Conservation (phyloP, 2,797 vertebrate genomes). For the Chrosomus eos region DNA sequence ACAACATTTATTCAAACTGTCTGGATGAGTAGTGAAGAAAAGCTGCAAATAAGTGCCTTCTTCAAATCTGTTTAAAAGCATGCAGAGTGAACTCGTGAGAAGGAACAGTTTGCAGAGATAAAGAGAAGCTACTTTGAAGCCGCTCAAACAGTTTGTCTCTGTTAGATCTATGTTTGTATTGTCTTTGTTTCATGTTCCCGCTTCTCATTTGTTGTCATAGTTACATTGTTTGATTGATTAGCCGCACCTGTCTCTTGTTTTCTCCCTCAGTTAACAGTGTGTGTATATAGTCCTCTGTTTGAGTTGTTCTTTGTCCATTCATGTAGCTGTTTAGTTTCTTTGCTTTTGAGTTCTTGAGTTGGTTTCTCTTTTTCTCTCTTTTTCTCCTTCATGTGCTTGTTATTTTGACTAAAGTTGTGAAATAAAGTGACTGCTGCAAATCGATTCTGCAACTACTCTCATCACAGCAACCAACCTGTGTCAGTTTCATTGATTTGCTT, state of each 20-base stretch:
- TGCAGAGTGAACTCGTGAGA: neutral
- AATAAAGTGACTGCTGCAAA: neutral
- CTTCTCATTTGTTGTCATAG: neutral
- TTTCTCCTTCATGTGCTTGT: neutral
- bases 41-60: neutral
- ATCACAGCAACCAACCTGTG: neutral
- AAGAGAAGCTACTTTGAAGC: neutral
- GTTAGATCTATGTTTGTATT: neutral
- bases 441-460: neutral
- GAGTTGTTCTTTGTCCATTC: neutral
- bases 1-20: neutral
- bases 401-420: neutral
- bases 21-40: slow-evolving; percentile 6
- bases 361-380: too few relatives aligned
- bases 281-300: neutral
- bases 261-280: neutral
- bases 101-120: neutral
- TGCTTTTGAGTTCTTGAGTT: neutral
- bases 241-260: neutral
- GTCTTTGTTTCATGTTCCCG: neutral
- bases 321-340: neutral
- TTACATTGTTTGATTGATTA: neutral
- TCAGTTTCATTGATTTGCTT: neutral
- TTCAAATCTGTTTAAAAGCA: neutral
- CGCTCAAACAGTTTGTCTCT: neutral